Percentiles rank a stretch among this genome's conserved stretches.
These are phyloP conservation scores for Atractosteus spatula DNA, from an alignment of 2,113 vertebrate species.

Conservation along the genomic window DNA sequence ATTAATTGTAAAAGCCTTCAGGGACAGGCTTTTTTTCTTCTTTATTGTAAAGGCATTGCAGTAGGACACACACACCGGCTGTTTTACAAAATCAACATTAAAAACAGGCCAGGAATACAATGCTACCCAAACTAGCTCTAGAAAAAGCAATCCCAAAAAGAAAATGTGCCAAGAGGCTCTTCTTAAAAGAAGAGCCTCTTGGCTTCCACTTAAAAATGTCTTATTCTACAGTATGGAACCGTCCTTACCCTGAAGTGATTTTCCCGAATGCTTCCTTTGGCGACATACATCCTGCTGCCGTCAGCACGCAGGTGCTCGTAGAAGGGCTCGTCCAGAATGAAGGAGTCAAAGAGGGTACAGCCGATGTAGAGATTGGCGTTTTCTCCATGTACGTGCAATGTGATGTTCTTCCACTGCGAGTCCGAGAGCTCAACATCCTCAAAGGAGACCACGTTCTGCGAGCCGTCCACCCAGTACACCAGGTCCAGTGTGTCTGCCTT, in stretches of 20 bases:
- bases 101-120: too few relatives aligned
- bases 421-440: constrained; percentile 93
- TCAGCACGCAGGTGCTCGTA: constrained; percentile 80
- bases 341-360: constrained; percentile 88
- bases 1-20: not conserved
- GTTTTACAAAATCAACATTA: too few relatives aligned
- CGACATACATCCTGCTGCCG: constrained; percentile 83
- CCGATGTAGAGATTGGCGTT: constrained; percentile 86
- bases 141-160: not conserved
- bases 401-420: constrained; percentile 93
- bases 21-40: too few relatives aligned
- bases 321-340: constrained; percentile 89
- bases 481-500: constrained; percentile 89
- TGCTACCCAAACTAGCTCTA: not conserved
- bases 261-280: constrained; percentile 79
- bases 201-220: not conserved
- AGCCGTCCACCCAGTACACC: constrained; percentile 80
- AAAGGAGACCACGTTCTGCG: constrained; percentile 79
- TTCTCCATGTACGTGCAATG: constrained; percentile 83
- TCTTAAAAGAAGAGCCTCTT: not conserved
- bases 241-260: constrained; percentile 88
- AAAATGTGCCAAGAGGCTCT: not conserved
- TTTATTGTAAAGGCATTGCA: too few relatives aligned
- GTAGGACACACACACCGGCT: not conserved
- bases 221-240: not conserved